These are phyloP conservation scores for Drosophila neocordata DNA, from an alignment of 1,140 invertebrate species.

Conservation along the genomic window DNA sequence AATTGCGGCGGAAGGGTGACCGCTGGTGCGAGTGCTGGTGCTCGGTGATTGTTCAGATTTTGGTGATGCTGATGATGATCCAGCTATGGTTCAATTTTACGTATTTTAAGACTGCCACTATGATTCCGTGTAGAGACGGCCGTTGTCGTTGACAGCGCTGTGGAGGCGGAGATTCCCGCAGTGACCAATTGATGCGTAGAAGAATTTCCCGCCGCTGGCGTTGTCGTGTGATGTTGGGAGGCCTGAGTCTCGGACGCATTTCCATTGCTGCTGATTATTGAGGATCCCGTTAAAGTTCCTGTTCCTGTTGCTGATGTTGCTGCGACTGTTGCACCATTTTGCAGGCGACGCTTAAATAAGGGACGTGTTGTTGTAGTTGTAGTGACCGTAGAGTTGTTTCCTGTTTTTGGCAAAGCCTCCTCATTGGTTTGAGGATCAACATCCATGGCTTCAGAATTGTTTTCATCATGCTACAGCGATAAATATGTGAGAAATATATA, in stretches of 20 bases:
- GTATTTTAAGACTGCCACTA: slow-evolving; percentile 57
- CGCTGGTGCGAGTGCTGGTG: background rate
- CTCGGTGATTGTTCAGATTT: background rate
- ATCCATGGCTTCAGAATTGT: slow-evolving; percentile 60
- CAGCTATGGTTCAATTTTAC: slow-evolving; percentile 68
- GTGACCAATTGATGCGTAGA: slow-evolving; percentile 1
- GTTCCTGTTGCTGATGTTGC: background rate
- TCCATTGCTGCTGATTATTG: slow-evolving; percentile 32
- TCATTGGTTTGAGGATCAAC: slow-evolving; percentile 65
- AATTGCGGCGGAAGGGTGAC: background rate
- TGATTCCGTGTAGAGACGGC: slow-evolving; percentile 19
- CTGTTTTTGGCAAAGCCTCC: slow-evolving; percentile 34
- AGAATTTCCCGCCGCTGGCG: slow-evolving; percentile 42
- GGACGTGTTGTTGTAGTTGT: slow-evolving; percentile 44
- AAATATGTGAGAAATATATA: background rate
- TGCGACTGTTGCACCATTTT: slow-evolving; percentile 46
- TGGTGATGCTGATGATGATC: slow-evolving; percentile 1
- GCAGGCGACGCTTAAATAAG: slow-evolving; percentile 69
- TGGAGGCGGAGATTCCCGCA: slow-evolving; percentile 12
- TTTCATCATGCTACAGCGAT: slow-evolving; percentile 44
- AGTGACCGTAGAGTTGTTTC: slow-evolving; percentile 16
- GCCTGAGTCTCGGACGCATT: slow-evolving; percentile 28
- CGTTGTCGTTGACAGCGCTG: background rate
- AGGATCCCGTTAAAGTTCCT: background rate
- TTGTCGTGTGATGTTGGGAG: background rate